phyloP scores from a whole-genome alignment of 2,888 invertebrate species.

The Cataglyphis altisquamis region DNA sequence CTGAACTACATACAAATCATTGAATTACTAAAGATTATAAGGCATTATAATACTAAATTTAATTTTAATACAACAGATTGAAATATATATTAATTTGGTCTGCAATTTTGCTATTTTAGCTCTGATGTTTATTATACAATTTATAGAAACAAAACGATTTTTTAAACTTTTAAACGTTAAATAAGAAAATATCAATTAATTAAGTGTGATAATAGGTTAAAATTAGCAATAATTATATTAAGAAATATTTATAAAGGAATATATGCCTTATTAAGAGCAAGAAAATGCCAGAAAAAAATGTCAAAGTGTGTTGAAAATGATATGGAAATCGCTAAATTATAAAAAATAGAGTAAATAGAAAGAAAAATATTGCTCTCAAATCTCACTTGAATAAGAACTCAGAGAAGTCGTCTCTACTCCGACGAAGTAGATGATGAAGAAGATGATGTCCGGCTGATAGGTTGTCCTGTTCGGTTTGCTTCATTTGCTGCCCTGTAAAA shows the following conservation, averaged over 20 bases:
- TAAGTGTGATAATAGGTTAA: constrained; percentile 61
- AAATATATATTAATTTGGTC: constrained; percentile 10
- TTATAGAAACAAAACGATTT: constrained; percentile 6
- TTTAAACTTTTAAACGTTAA: constrained; percentile 19
- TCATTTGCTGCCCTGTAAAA: constrained; percentile 81
- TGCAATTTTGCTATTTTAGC: constrained; percentile 20
- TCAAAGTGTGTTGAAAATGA: constrained; percentile 72
- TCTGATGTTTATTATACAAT: constrained; percentile 15
- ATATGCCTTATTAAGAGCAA: constrained; percentile 58
- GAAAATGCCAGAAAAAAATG: constrained; percentile 61
- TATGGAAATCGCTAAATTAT: constrained; percentile 75
- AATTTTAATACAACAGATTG: constrained; percentile 5
- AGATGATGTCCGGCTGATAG: constrained; percentile 68
- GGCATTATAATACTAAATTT: neutral
- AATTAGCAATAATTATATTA: constrained; percentile 56
- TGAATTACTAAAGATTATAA: constrained; percentile 8
- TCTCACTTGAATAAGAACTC: constrained; percentile 81
- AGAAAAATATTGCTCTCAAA: constrained; percentile 76
- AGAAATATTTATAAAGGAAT: constrained; percentile 56
- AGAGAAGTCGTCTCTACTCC: constrained; percentile 75
- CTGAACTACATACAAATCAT: constrained; percentile 1
- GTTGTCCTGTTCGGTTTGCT: constrained; percentile 78
- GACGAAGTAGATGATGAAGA: constrained; percentile 75
- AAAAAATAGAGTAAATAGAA: constrained; percentile 73
- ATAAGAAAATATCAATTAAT: constrained; percentile 34